phyloP scores from a whole-genome alignment of 2,888 invertebrate species.

The Spisula solida region DNA sequence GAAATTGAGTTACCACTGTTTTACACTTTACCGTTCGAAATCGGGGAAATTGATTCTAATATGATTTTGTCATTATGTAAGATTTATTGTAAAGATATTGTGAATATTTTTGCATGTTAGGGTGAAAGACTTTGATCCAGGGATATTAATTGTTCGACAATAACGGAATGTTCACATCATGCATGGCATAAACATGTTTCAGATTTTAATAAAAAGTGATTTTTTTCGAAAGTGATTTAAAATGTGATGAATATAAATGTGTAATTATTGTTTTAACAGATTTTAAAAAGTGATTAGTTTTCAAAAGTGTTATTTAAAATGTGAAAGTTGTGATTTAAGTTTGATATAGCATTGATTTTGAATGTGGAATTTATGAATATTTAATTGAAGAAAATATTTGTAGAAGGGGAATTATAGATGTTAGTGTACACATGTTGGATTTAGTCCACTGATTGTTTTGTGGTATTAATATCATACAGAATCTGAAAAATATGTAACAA shows the following conservation, averaged over 20 bases:
- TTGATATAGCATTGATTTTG: neutral
- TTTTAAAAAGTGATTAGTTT: neutral
- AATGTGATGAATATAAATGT: neutral
- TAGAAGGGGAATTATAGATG: neutral
- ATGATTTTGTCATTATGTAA: neutral
- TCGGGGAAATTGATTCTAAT: neutral
- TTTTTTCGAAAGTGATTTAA: neutral
- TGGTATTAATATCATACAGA: no score
- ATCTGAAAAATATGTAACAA: no score
- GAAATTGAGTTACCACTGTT: no score
- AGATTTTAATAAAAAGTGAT: neutral
- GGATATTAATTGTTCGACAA: neutral
- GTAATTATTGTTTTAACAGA: neutral
- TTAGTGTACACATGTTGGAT: neutral
- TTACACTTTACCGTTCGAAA: neutral
- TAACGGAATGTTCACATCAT: neutral
- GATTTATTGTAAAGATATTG: neutral
- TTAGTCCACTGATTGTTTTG: no score
- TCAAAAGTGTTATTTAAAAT: neutral
- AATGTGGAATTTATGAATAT: neutral
- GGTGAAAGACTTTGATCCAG: neutral
- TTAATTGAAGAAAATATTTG: neutral
- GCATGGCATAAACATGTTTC: neutral
- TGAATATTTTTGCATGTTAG: neutral
- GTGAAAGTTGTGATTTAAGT: no score